A percentile compares a stretch with the other conserved stretches of the same genome.
Conservation (phyloP, 2,113 vertebrate genomes). For the Cephalophus harveyi region DNA sequence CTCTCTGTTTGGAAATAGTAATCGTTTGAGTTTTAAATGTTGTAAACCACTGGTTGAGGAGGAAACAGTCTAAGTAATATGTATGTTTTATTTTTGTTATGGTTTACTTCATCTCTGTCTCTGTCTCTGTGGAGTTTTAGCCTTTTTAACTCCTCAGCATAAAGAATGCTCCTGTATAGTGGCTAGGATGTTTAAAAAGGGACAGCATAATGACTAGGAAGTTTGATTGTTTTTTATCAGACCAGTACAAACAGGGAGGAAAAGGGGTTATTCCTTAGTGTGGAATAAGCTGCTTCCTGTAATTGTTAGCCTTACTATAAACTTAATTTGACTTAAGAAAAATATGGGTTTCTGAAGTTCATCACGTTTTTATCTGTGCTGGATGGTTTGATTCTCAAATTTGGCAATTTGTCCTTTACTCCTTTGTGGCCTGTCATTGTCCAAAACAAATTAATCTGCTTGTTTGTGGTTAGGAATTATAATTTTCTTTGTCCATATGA, state of each 20-base stretch:
- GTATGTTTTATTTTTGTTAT: not conserved
- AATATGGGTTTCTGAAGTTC: not conserved
- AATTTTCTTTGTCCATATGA: not conserved
- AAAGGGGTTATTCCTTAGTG: constrained; percentile 74
- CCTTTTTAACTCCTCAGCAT: constrained; percentile 39
- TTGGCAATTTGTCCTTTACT: not conserved
- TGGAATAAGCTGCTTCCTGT: constrained; percentile 79
- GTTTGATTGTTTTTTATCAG: constrained; percentile 78
- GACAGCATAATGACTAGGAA: constrained; percentile 76
- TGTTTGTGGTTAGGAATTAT: constrained; percentile 29
- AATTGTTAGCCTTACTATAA: constrained; percentile 77
- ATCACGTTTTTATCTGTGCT: not conserved
- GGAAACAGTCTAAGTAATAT: not conserved
- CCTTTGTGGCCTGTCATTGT: not conserved
- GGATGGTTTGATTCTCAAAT: constrained; percentile 40
- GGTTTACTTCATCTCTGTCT: not conserved
- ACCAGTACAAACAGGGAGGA: constrained; percentile 76
- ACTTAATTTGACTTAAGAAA: constrained; percentile 63
- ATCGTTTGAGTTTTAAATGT: not conserved
- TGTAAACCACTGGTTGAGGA: not conserved
- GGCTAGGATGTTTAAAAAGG: constrained; percentile 73
- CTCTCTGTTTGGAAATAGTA: not conserved
- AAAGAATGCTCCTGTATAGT: constrained; percentile 62
- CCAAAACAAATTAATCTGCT: constrained; percentile 20
- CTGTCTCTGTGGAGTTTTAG: constrained; percentile 37